These are phyloP conservation scores for Eciton burchellii DNA, from an alignment of 1,140 invertebrate genomes.

Conservation along the genomic window DNA sequence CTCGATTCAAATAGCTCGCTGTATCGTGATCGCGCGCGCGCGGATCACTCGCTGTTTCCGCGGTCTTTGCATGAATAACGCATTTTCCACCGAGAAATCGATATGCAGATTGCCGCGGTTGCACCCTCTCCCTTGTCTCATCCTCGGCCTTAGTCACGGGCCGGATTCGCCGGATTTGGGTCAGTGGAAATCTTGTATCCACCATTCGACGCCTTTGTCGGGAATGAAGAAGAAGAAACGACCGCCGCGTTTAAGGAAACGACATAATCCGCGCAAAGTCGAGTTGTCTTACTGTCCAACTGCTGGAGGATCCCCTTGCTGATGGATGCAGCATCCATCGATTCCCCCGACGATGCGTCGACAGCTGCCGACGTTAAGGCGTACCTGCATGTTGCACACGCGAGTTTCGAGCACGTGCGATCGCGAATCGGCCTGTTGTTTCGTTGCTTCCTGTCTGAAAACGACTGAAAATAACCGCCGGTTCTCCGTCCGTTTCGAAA, in stretches of 20 bases:
- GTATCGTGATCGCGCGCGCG: constrained; percentile 73
- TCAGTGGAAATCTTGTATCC: constrained; percentile 63
- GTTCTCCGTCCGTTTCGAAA: no score
- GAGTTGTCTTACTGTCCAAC: constrained; percentile 61
- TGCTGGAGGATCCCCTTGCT: constrained; percentile 6
- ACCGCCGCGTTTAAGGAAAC: neutral
- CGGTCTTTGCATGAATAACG: constrained; percentile 74
- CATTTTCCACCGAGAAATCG: constrained; percentile 73
- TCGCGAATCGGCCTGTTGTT: neutral
- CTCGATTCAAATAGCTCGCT: constrained; percentile 70
- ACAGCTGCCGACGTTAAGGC: neutral
- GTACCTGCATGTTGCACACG: neutral
- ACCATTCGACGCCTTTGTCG: neutral
- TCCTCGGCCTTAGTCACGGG: constrained; percentile 15
- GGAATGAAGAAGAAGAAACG: constrained; percentile 22
- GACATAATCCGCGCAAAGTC: constrained; percentile 41
- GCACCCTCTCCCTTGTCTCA: constrained; percentile 25
- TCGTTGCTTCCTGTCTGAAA: no score
- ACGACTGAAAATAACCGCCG: no score
- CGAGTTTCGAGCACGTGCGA: neutral
- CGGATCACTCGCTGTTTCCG: constrained; percentile 72
- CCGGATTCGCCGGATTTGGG: constrained; percentile 59
- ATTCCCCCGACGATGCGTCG: constrained; percentile 21
- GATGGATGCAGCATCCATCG: constrained; percentile 21
- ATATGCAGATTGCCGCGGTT: constrained; percentile 73